A percentile compares a stretch with the other conserved stretches of the same genome.
Conservation (phyloP, 1,140 invertebrate species). For the Vollenhovia emeryi region DNA sequence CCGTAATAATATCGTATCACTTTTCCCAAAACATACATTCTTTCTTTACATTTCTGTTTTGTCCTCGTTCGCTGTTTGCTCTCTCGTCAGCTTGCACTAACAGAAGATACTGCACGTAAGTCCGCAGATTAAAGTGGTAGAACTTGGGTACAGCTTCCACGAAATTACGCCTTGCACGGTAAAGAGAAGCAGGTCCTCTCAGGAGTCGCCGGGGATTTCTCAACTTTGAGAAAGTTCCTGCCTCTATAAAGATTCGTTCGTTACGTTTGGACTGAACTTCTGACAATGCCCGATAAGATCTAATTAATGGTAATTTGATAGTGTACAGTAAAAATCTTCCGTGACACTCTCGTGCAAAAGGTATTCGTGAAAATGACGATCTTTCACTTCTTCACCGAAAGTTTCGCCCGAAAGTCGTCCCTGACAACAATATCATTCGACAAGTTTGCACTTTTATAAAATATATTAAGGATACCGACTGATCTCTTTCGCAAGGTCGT, state of each 20-base stretch:
- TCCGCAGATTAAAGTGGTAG: conserved; percentile 39
- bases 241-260: not conserved
- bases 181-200: conserved; percentile 17
- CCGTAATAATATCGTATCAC: not conserved
- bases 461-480: too few species aligned
- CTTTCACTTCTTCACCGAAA: not conserved
- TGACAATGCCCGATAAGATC: not conserved
- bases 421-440: too few species aligned
- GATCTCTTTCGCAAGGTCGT: too few species aligned
- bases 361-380: too few species aligned
- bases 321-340: not conserved
- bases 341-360: too few species aligned
- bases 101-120: not conserved
- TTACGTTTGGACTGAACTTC: conserved; percentile 32
- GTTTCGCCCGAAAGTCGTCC: not conserved
- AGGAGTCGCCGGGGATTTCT: conserved; percentile 35
- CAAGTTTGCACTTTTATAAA: too few species aligned
- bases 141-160: conserved; percentile 56
- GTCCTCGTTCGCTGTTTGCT: conserved; percentile 31
- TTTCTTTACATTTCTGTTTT: conserved; percentile 20
- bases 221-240: conserved; percentile 5
- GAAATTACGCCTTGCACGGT: conserved; percentile 58
- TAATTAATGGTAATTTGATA: not conserved
- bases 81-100: conserved; percentile 21
- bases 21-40: not conserved